Percentiles rank a stretch among this genome's conserved stretches.
These are phyloP conservation scores for Lamellibrachia satsuma DNA, from an alignment of 2,888 invertebrate genomes.

Conservation along the genomic window DNA sequence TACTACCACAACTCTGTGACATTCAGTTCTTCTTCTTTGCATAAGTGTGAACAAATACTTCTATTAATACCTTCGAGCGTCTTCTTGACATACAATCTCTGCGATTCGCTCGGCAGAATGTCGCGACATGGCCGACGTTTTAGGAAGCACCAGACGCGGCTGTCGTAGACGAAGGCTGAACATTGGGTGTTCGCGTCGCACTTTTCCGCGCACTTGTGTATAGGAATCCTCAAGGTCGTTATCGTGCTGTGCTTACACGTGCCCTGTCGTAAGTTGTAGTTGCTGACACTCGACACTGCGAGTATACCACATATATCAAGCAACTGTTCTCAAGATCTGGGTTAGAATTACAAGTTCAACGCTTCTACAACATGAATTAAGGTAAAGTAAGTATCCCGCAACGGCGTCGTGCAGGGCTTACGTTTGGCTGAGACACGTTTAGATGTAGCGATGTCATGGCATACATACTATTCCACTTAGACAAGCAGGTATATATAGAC, in stretches of 20 bases:
- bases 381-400: too few relatives aligned
- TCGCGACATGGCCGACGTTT: background rate
- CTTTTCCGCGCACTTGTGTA: background rate
- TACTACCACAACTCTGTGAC: too few relatives aligned
- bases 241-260: background rate
- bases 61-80: background rate
- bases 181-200: background rate
- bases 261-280: background rate
- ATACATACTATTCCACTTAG: background rate
- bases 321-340: too few relatives aligned
- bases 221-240: background rate
- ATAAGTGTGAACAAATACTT: too few relatives aligned
- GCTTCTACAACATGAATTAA: too few relatives aligned
- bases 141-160: background rate
- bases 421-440: too few relatives aligned
- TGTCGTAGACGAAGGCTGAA: background rate
- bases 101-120: background rate
- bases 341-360: too few relatives aligned
- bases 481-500: background rate
- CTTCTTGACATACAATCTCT: background rate
- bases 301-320: background rate
- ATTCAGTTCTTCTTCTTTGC: too few relatives aligned
- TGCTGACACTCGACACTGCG: constrained; percentile 2
- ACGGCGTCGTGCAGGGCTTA: too few relatives aligned
- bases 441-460: background rate